Percentiles rank a stretch among this genome's conserved stretches.
These are phyloP conservation scores for Notolepis coatsorum DNA, from an alignment of 2,797 vertebrate genomes.

Conservation along the genomic window DNA sequence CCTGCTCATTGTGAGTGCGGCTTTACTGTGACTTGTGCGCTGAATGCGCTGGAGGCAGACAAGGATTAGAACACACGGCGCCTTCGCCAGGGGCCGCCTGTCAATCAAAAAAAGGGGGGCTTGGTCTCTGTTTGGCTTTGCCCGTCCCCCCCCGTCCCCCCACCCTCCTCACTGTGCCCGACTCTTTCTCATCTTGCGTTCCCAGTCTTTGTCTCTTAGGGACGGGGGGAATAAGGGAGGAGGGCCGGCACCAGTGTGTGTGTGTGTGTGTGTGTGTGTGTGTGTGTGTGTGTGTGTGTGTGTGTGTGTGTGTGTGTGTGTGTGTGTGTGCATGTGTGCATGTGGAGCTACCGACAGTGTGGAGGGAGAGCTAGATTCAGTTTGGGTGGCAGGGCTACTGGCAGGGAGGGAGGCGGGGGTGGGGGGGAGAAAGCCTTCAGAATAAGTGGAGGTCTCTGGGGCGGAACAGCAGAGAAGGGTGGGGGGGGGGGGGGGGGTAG, in stretches of 20 bases:
- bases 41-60: constrained; percentile 38
- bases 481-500: constrained; percentile 78
- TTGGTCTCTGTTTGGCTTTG: neutral
- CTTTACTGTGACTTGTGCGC: constrained; percentile 28
- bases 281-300: too few relatives aligned
- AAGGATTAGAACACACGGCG: constrained; percentile 39
- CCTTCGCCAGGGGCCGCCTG: constrained; percentile 46
- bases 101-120: constrained; percentile 15
- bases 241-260: constrained; percentile 47
- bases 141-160: neutral
- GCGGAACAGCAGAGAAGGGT: constrained; percentile 81
- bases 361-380: constrained; percentile 66
- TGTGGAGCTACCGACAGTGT: too few relatives aligned
- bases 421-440: constrained; percentile 62
- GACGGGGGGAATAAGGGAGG: constrained; percentile 42
- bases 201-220: constrained; percentile 51
- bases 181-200: constrained; percentile 32
- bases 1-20: constrained; percentile 41
- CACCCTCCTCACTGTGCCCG: constrained; percentile 21
- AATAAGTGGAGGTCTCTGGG: constrained; percentile 87
- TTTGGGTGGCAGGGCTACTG: constrained; percentile 88
- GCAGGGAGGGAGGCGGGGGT: too few relatives aligned
- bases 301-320: too few relatives aligned
- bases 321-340: too few relatives aligned
- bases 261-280: too few relatives aligned